A percentile compares a stretch with the other conserved stretches of the same genome.
Evolutionary conservation across 2,113 vertebrate species (phyloP).

Genomic region (Psettodes erumei): DNA sequence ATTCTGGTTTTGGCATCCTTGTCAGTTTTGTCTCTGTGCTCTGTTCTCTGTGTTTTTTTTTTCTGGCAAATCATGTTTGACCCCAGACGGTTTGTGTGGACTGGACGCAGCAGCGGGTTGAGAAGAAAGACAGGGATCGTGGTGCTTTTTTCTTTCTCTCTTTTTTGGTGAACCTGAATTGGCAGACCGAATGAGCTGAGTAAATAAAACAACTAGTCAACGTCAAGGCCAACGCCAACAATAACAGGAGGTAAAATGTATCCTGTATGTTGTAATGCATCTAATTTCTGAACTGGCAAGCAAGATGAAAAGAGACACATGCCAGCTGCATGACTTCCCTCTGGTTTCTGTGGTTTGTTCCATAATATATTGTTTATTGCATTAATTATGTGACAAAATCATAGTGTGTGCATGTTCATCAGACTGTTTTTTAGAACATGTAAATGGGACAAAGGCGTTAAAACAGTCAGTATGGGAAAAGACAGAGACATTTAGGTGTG

Average conservation of each 20-base stretch:
- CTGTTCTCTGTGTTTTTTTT: neutral
- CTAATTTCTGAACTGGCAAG: neutral
- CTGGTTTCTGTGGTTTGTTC: neutral
- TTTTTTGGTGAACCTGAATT: too few relatives aligned
- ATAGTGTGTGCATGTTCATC: too few relatives aligned
- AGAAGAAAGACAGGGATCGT: neutral
- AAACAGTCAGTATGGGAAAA: neutral
- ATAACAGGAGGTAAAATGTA: neutral
- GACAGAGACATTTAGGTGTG: conserved; percentile 22
- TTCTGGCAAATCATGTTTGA: neutral
- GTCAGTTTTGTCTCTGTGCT: neutral
- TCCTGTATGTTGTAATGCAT: conserved; percentile 2
- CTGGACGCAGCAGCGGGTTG: neutral
- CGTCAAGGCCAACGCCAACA: neutral
- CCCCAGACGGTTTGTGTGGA: neutral
- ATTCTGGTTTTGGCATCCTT: conserved; percentile 1
- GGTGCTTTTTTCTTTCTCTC: neutral
- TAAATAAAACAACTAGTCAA: neutral
- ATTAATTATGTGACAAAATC: neutral
- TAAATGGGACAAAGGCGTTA: neutral
- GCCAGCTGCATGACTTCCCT: conserved; percentile 10
- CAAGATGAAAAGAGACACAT: neutral
- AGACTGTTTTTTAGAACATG: neutral
- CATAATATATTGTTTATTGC: neutral
- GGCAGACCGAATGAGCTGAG: neutral